phyloP scores from a whole-genome alignment of 1,140 invertebrate genomes.

The Euwallacea fornicatus region DNA sequence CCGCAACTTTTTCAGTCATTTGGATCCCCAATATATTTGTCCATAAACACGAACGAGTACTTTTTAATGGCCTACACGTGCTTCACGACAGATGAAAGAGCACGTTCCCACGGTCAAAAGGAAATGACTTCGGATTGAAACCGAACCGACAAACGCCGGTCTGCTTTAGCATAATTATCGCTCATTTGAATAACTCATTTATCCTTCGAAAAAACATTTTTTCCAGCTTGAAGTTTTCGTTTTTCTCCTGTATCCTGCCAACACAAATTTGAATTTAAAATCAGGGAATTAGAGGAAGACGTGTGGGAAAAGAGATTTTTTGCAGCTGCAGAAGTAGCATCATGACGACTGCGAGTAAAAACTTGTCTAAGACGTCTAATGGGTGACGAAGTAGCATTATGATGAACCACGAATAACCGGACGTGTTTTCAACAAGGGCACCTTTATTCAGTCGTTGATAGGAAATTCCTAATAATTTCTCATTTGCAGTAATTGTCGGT shows the following conservation, averaged over 20 bases:
- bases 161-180: slow-evolving; percentile 14
- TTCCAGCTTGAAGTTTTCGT: no score
- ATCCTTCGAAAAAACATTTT: background rate
- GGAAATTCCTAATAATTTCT: no score
- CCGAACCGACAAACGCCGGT: slow-evolving; percentile 5
- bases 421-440: no score
- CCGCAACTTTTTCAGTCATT: no score
- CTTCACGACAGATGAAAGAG: slow-evolving; percentile 12
- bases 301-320: background rate
- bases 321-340: background rate
- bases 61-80: slow-evolving; percentile 20
- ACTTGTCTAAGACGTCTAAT: no score
- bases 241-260: no score
- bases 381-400: no score
- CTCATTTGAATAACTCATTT: slow-evolving; percentile 10
- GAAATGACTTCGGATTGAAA: slow-evolving; percentile 1
- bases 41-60: background rate
- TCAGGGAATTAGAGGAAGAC: no score
- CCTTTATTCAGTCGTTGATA: no score
- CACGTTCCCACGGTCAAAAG: slow-evolving; percentile 29
- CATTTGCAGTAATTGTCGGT: no score
- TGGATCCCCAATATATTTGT: background rate
- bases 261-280: no score
- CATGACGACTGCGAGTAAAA: background rate
- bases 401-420: no score